A percentile compares a stretch with the other conserved stretches of the same genome.
phyloP scores from a whole-genome alignment of 2,888 invertebrate species.

The Arrhopalites spinosus region DNA sequence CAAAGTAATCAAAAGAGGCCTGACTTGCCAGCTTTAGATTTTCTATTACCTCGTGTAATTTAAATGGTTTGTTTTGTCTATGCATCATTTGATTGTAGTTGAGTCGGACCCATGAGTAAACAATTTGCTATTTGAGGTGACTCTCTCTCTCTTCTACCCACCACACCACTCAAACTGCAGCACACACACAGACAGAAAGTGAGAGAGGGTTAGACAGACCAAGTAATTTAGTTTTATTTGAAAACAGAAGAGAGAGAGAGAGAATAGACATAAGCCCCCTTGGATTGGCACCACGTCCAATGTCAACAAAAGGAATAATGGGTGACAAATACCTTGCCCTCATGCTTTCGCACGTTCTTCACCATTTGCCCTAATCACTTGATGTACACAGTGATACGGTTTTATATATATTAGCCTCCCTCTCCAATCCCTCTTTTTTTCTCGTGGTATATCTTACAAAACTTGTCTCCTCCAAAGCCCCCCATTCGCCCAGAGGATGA shows the following conservation, averaged over 20 bases:
- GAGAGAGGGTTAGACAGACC: background rate
- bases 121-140: background rate
- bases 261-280: background rate
- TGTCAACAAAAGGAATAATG: conserved; percentile 37
- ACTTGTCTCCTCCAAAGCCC: background rate
- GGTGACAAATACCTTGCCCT: conserved; percentile 35
- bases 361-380: background rate
- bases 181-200: background rate
- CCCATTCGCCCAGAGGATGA: no score
- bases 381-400: background rate
- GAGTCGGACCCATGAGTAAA: background rate
- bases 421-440: background rate
- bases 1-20: background rate
- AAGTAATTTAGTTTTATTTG: background rate
- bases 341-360: conserved; percentile 33
- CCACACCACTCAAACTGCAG: background rate
- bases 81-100: background rate
- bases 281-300: background rate
- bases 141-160: no score
- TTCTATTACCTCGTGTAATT: background rate
- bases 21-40: background rate
- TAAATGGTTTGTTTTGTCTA: background rate
- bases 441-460: background rate
- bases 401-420: background rate
- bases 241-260: background rate